phyloP scores from a whole-genome alignment of 2,888 invertebrate genomes.

The Dynastes grantii region DNA sequence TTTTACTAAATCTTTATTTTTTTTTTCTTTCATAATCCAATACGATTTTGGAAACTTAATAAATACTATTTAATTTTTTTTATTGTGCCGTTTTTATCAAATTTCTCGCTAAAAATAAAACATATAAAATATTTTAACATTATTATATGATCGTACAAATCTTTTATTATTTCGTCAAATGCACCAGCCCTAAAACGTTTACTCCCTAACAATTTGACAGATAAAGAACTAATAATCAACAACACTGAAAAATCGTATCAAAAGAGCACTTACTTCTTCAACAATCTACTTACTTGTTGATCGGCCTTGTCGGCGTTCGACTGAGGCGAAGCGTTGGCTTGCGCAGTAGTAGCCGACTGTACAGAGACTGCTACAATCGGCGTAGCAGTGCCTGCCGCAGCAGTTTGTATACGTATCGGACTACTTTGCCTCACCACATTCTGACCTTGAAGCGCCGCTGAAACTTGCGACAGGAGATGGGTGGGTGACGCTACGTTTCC shows the following conservation, averaged over 20 bases:
- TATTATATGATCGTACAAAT: conserved; percentile 1
- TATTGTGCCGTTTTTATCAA: too few species aligned
- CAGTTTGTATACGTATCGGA: conserved; percentile 76
- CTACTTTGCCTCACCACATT: conserved; percentile 72
- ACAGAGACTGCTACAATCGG: conserved; percentile 76
- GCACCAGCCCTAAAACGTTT: conserved; percentile 48
- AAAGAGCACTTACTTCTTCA: conserved; percentile 62
- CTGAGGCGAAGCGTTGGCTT: conserved; percentile 57
- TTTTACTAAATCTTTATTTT: too few species aligned
- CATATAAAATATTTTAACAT: not conserved
- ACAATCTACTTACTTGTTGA: conserved; percentile 67
- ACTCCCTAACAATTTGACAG: conserved; percentile 6
- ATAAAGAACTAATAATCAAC: conserved; percentile 35
- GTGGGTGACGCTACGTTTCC: conserved; percentile 66
- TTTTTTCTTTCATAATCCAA: not conserved
- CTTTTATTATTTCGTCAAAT: conserved; percentile 27
- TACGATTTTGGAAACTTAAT: conserved; percentile 6
- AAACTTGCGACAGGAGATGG: conserved; percentile 73
- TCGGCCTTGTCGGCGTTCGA: conserved; percentile 60
- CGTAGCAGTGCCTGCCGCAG: conserved; percentile 69
- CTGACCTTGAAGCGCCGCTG: conserved; percentile 73
- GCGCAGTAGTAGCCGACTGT: conserved; percentile 67
- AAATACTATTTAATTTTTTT: too few species aligned
- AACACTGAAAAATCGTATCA: conserved; percentile 39
- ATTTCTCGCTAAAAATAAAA: too few species aligned